Evolutionary conservation across 2,797 vertebrate species (phyloP).

Genomic region (Acanthurus tractus): DNA sequence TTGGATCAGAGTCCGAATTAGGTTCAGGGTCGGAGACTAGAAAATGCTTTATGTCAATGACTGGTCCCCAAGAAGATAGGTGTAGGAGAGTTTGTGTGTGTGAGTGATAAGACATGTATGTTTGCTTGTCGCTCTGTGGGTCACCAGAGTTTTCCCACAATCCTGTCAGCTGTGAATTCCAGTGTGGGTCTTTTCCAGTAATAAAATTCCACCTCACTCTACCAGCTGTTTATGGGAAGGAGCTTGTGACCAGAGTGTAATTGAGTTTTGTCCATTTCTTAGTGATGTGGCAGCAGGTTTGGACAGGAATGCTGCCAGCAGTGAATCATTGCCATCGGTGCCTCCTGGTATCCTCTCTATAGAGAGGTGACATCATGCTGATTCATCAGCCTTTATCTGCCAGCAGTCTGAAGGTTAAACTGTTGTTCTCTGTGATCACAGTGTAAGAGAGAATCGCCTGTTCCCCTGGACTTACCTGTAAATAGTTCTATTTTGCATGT

Average conservation of each 20-base stretch:
- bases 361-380: constrained; percentile 70
- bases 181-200: constrained; percentile 71
- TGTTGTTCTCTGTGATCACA: constrained; percentile 15
- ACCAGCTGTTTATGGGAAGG: constrained; percentile 71
- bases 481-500: neutral
- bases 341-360: constrained; percentile 47
- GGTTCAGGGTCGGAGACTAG: too few species aligned
- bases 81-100: neutral
- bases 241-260: constrained; percentile 48
- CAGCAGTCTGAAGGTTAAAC: constrained; percentile 65
- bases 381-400: constrained; percentile 73
- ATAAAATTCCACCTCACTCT: constrained; percentile 65
- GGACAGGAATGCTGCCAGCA: constrained; percentile 66
- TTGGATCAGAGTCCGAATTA: too few species aligned
- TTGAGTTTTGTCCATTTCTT: constrained; percentile 37
- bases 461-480: neutral
- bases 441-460: constrained; percentile 10
- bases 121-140: constrained; percentile 53
- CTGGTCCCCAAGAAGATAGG: too few species aligned
- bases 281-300: constrained; percentile 66
- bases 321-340: constrained; percentile 66
- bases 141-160: constrained; percentile 62
- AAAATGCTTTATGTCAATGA: too few species aligned
- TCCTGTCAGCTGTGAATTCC: constrained; percentile 72
- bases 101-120: constrained; percentile 8